A percentile compares a stretch with the other conserved stretches of the same genome.
Conservation (phyloP, 1,140 invertebrate species). For the Macrobrachium nipponense region DNA sequence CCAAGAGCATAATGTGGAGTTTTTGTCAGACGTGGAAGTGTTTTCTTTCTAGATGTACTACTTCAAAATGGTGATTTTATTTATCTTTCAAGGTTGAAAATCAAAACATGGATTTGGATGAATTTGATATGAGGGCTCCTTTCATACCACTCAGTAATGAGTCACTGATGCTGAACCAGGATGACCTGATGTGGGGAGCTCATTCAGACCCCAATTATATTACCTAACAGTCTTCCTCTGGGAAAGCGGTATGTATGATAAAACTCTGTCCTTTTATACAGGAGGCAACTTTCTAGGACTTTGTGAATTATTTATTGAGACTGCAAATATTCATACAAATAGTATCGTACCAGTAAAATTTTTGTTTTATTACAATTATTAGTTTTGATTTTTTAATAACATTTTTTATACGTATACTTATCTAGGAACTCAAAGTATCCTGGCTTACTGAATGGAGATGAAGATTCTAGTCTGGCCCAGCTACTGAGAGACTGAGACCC, state of each 20-base stretch:
- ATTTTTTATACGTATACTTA: not conserved
- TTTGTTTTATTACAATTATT: not conserved
- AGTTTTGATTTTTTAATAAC: not conserved
- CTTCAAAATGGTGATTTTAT: not conserved
- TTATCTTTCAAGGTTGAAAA: conserved; percentile 37
- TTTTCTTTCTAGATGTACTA: no score
- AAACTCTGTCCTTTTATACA: no score
- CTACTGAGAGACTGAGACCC: conserved; percentile 47
- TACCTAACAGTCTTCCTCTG: conserved; percentile 11
- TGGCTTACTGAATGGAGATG: conserved; percentile 7
- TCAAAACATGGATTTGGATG: conserved; percentile 54
- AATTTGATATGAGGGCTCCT: conserved; percentile 58
- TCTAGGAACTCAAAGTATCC: conserved; percentile 26
- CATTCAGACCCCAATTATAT: conserved; percentile 29
- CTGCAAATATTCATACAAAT: no score
- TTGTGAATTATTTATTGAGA: no score
- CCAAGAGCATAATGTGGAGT: not conserved
- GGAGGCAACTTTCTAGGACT: no score
- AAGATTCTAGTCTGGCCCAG: conserved; percentile 52
- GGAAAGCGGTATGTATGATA: conserved; percentile 9
- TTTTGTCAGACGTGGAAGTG: not conserved
- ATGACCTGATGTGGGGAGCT: conserved; percentile 47
- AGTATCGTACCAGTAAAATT: no score
- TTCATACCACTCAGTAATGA: conserved; percentile 57
- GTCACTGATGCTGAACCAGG: conserved; percentile 32